A percentile compares a stretch with the other conserved stretches of the same genome.
Conservation (phyloP, 2,888 invertebrate genomes). For the Mellilla xanthometata region DNA sequence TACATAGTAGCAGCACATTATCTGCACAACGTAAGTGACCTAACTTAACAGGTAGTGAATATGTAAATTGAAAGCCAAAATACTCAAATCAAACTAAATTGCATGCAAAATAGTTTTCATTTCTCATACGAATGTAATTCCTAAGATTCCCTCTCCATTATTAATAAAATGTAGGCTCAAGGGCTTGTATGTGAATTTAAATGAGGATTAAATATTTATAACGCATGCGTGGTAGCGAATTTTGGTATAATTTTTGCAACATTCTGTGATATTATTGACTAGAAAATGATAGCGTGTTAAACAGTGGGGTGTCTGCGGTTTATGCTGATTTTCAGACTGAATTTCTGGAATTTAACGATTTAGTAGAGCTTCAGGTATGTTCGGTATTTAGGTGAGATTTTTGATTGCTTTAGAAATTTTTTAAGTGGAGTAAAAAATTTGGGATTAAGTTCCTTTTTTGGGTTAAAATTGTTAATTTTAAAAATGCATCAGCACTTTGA, state of each 20-base stretch:
- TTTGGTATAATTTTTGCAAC: constrained; percentile 54
- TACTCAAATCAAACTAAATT: no score
- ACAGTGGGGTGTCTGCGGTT: constrained; percentile 29
- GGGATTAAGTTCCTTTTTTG: no score
- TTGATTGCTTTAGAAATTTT: background rate
- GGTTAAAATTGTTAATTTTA: no score
- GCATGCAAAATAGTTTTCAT: no score
- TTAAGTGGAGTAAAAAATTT: no score
- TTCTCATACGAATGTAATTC: no score
- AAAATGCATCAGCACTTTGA: no score
- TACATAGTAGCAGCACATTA: no score
- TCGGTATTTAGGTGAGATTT: background rate
- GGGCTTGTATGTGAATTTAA: constrained; percentile 17
- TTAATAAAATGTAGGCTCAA: constrained; percentile 29
- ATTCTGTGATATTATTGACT: constrained; percentile 50
- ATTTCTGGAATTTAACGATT: background rate
- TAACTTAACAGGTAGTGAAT: no score
- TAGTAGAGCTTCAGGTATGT: background rate
- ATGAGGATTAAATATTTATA: constrained; percentile 56
- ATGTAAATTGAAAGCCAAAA: no score
- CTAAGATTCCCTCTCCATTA: constrained; percentile 17
- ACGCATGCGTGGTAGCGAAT: constrained; percentile 66
- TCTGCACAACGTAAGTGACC: no score
- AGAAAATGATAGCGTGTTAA: constrained; percentile 58
- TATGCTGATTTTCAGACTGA: constrained; percentile 16